Evolutionary conservation across 2,113 vertebrate species (phyloP).

Genomic region (Hipposideros armiger): DNA sequence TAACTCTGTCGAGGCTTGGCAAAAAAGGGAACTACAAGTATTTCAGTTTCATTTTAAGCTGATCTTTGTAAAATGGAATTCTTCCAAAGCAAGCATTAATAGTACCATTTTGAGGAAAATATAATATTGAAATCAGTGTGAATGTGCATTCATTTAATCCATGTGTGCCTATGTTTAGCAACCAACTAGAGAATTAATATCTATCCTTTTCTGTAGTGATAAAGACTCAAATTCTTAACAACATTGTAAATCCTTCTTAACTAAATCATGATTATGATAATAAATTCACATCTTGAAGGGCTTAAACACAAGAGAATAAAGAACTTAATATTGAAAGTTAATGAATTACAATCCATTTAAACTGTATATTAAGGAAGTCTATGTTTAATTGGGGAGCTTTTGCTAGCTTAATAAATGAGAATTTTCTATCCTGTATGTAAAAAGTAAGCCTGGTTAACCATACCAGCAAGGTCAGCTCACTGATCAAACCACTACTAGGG

Average conservation of each 20-base stretch:
- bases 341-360: conserved; percentile 69
- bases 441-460: conserved; percentile 60
- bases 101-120: conserved; percentile 37
- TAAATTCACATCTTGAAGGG: conserved; percentile 63
- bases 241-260: conserved; percentile 44
- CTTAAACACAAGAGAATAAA: conserved; percentile 70
- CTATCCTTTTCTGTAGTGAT: background rate
- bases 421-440: conserved; percentile 18
- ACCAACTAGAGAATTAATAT: conserved; percentile 61
- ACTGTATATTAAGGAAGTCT: conserved; percentile 52
- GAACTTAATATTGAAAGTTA: conserved; percentile 73
- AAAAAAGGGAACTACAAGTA: conserved; percentile 34
- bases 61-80: conserved; percentile 48
- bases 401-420: conserved; percentile 72
- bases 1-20: conserved; percentile 47
- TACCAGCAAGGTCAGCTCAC: conserved; percentile 56
- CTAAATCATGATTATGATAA: conserved; percentile 64
- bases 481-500: conserved; percentile 18
- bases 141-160: conserved; percentile 57
- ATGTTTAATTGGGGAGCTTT: conserved; percentile 68
- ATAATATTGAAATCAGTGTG: conserved; percentile 59
- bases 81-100: conserved; percentile 46
- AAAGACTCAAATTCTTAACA: conserved; percentile 49
- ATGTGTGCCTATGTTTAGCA: conserved; percentile 47
- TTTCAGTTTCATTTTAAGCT: conserved; percentile 61